Conservation (phyloP, 1,140 invertebrate species). For the Cepaea nemoralis region DNA sequence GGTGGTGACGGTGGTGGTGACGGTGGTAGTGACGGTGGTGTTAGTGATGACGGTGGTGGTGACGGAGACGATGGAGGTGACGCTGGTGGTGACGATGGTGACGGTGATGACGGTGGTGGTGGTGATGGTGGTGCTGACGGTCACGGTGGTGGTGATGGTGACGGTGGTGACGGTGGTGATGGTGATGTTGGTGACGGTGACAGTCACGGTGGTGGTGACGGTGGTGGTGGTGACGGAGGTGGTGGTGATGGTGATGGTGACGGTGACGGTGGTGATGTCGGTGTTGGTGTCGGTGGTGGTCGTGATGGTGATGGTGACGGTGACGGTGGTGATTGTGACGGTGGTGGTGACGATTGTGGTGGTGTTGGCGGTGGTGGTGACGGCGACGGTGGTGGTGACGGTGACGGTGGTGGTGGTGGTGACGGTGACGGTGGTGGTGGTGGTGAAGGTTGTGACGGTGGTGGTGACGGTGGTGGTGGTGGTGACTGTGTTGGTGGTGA, state of each 20-base stretch:
- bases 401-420: not conserved
- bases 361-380: slow-evolving; percentile 2
- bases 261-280: not conserved
- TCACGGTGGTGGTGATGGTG: not conserved
- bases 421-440: not conserved
- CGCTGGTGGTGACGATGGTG: no score
- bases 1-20: not conserved
- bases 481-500: no score
- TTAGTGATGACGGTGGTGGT: no score
- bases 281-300: slow-evolving; percentile 2
- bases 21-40: not conserved
- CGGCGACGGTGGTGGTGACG: not conserved
- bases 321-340: not conserved
- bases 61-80: no score
- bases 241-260: not conserved
- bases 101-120: slow-evolving; percentile 14
- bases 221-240: no score
- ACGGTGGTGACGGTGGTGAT: not conserved
- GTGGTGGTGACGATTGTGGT: no score
- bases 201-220: no score
- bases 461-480: no score
- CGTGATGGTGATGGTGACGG: not conserved
- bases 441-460: not conserved
- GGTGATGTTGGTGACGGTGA: not conserved
- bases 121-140: not conserved